These are phyloP conservation scores for Myotis lucifugus DNA, from an alignment of 2,113 vertebrate species.

Conservation along the genomic window DNA sequence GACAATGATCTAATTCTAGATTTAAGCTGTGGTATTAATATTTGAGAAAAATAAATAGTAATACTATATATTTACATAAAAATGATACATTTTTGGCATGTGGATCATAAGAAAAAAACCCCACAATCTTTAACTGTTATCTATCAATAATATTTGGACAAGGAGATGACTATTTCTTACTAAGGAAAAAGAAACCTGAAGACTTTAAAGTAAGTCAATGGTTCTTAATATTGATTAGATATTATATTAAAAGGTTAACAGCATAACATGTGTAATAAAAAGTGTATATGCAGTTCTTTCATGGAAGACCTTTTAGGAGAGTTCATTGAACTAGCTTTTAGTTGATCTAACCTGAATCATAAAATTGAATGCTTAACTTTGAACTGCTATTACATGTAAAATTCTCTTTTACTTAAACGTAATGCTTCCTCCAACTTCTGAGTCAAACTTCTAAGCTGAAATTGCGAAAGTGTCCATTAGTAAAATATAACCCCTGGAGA, in stretches of 20 bases:
- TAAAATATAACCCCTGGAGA: conserved; percentile 28
- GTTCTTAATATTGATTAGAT: neutral
- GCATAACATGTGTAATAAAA: neutral
- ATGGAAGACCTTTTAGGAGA: neutral
- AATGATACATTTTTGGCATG: neutral
- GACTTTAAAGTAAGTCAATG: neutral
- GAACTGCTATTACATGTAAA: neutral
- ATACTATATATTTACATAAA: neutral
- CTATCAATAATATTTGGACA: neutral
- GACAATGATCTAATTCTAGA: neutral
- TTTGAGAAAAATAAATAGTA: neutral
- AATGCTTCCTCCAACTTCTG: neutral
- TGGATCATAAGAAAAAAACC: neutral
- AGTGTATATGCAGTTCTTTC: neutral
- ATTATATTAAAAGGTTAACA: conserved; percentile 4
- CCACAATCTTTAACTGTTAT: neutral
- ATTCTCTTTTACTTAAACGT: conserved; percentile 7
- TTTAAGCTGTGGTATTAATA: neutral
- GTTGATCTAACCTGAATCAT: conserved; percentile 1
- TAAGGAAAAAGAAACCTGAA: neutral
- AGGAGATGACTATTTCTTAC: neutral
- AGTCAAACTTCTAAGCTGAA: neutral
- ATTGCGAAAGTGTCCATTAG: neutral
- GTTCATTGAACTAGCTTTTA: neutral
- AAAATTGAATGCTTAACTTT: neutral